Conservation (phyloP, 2,113 vertebrate genomes). For the Cephalopholis sonnerati region DNA sequence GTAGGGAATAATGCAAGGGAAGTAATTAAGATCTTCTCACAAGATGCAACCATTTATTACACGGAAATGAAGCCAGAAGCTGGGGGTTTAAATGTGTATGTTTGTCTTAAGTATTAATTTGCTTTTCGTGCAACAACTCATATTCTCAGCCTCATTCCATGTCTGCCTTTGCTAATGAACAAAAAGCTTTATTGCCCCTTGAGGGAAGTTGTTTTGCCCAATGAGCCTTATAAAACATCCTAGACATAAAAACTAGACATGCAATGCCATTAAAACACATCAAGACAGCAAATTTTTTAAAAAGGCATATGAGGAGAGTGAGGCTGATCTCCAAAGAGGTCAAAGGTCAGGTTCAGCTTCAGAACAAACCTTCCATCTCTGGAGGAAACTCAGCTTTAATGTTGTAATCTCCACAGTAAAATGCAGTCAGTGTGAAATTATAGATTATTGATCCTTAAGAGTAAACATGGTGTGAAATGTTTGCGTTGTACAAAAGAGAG, state of each 20-base stretch:
- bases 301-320: neutral
- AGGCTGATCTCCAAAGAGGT: neutral
- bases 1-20: neutral
- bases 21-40: neutral
- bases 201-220: conserved; percentile 23
- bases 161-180: conserved; percentile 47
- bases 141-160: conserved; percentile 22
- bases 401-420: neutral
- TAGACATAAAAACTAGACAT: conserved; percentile 37
- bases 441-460: neutral
- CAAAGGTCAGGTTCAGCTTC: neutral
- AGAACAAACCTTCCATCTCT: neutral
- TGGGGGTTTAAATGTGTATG: conserved; percentile 1
- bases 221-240: conserved; percentile 19
- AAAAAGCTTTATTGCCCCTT: conserved; percentile 45
- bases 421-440: neutral
- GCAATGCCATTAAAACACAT: conserved; percentile 13
- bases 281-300: neutral
- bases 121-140: conserved; percentile 23
- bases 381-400: neutral
- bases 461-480: neutral
- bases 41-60: neutral
- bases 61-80: conserved; percentile 1
- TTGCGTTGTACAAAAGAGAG: conserved; percentile 8
- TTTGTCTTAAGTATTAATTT: neutral